Evolutionary conservation across 2,113 vertebrate genomes (phyloP), one percentile per base, ranked within the genome.

Genomic region (Todiramphus chloris): DNA sequence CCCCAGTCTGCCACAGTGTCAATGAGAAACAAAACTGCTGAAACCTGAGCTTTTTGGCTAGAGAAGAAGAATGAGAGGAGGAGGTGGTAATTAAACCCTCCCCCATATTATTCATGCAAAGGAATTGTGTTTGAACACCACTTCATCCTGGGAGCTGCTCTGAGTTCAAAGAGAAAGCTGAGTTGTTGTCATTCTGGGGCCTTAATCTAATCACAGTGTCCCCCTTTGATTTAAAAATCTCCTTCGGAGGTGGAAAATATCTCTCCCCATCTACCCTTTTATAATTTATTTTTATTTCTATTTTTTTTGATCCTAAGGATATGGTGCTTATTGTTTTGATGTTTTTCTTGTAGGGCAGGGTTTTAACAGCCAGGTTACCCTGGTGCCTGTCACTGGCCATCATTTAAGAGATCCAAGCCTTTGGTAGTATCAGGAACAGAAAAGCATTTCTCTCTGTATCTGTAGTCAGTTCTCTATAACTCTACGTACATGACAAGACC

Each of bases 11-110:
- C 80, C 87, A 69, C 91, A 81, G 60, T 66, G 58, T 90, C 93
- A 93, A 75, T 72, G 94, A 96, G 92, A 95, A 96, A 93, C 74
- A 84, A 93, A 95, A 94, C 95, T 94, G 75, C 83, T 97, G 97
- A 97, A 97, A 97, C 90, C 87, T 95, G 96, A 97, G 93, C 96
- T 91, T 85, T 86, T 94, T 97, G 95, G 84, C 70, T 90, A 78
- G 77, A 80, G 76, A 92, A 83, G 89, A 97, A 95, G 96, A 96
- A 95, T 72, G 93, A 93, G 87, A 90, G 93, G 90, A 97, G 88
- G 96, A 96, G 97, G 93, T 95, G 93, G 97, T 96, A 97, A 97
- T 97, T 96, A 93, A 96, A 97, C 96, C 95, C 93, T 97, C 94
- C 95, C 93, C 94, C 82, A 83, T 96, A 96, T 97, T 97, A 97